phyloP scores from a whole-genome alignment of 1,140 invertebrate species.

The Pteromalus puparum region DNA sequence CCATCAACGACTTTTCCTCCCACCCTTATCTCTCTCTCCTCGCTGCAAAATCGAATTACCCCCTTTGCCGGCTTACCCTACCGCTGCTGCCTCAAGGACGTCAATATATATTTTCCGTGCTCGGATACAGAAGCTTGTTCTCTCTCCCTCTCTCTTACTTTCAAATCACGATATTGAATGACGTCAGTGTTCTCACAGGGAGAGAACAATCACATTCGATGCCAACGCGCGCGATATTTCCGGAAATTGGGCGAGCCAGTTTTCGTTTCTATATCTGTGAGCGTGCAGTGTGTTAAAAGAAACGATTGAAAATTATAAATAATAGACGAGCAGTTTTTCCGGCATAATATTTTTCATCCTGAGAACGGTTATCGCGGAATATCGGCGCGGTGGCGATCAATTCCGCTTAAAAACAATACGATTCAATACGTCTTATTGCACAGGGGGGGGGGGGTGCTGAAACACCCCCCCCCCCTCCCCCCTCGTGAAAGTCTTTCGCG shows the following conservation, averaged over 20 bases:
- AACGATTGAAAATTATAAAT: no score
- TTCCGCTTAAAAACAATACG: background rate
- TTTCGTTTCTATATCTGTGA: no score
- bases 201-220: no score
- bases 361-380: no score
- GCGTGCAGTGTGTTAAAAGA: no score
- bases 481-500: background rate
- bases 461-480: background rate
- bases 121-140: no score
- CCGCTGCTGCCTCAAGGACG: no score
- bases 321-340: no score
- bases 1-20: background rate
- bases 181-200: background rate
- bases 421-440: background rate
- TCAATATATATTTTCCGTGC: no score
- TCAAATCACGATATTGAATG: background rate
- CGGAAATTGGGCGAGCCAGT: no score
- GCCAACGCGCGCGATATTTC: no score
- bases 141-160: background rate
- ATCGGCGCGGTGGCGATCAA: background rate
- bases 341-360: no score
- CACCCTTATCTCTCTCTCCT: background rate
- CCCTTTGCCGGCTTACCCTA: background rate
- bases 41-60: conserved; percentile 10
- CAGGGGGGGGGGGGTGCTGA: background rate